Evolutionary conservation across 2,113 vertebrate species (phyloP), one percentile per base, ranked within the genome.

Genomic region (Pitta sordida): DNA sequence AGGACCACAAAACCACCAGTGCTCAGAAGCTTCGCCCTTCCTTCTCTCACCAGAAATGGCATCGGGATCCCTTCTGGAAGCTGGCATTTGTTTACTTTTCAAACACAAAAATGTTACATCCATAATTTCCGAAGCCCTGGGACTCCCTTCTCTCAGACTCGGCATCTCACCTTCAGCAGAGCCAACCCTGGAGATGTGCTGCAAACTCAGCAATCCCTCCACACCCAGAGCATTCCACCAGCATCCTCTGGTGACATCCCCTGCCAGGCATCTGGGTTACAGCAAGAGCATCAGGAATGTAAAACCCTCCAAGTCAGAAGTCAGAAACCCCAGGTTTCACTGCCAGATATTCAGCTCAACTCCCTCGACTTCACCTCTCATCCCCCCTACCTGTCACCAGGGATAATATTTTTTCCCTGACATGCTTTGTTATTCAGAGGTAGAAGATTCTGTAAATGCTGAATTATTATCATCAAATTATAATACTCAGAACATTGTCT

Each of bases 391-490:
- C 77, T 95, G 88, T 94, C 95, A 94, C 17, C 4, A 6, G 41
- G 77, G 58, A 91, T 62, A 81, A 83, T 43, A 75, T 26, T 93
- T 93, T 65, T 86, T 95, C 34, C 84, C 60, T 95, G 95, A 96
- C 92, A 94, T 1, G 49, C 94, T 96, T 93, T 96, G 81, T 95
- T 94, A 96, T 85, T 78, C 91, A 79, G 74, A 92, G 77, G 29
- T 27, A 26, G 92, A 95, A 95, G 95, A 94, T 86, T 92, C 94
- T 89, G 77, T 95, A 95, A 94, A 94, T 95, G 96, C 95, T 75
- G 95, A 94, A 89, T 94, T 93, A 95, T 95, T 95, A 96, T 85
- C 92, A 94, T 96, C 94, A 94, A 96, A 96, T 96, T 96, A 96
- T 56, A 94, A 94, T 3, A 94, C 83, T 96, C 88, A 96, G 95